Conservation (phyloP, 2,797 vertebrate species). For the Cyprinodon diabolis region DNA sequence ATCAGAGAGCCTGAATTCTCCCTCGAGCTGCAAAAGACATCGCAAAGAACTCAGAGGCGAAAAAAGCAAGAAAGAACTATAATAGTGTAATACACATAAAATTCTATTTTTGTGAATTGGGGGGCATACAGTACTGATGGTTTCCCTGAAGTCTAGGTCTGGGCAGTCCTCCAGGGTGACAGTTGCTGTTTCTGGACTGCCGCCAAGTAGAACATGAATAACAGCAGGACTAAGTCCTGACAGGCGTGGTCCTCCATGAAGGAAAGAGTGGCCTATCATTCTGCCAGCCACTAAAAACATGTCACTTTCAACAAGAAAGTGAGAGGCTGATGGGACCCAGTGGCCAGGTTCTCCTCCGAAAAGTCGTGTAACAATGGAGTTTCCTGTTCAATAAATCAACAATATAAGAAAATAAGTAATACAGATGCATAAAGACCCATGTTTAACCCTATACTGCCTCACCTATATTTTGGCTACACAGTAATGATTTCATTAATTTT, state of each 20-base stretch:
- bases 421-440: too few relatives aligned
- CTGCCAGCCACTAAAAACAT: slow-evolving; percentile 26
- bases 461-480: too few relatives aligned
- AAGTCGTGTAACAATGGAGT: slow-evolving; percentile 7
- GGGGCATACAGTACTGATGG: slow-evolving; percentile 7
- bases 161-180: slow-evolving; percentile 18
- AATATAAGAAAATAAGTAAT: too few relatives aligned
- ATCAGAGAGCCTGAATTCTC: neutral
- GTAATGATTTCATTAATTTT: too few relatives aligned
- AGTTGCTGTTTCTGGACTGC: neutral
- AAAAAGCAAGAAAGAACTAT: neutral
- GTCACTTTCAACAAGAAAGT: slow-evolving; percentile 31
- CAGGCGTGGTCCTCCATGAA: slow-evolving; percentile 25
- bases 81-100: neutral
- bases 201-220: slow-evolving; percentile 15
- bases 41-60: neutral
- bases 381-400: neutral
- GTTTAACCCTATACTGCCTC: too few relatives aligned
- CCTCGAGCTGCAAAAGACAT: neutral
- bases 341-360: slow-evolving; percentile 29
- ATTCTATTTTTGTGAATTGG: slow-evolving; percentile 21
- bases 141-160: slow-evolving; percentile 20
- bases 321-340: slow-evolving; percentile 26
- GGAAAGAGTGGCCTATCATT: slow-evolving; percentile 33
- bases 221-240: slow-evolving; percentile 20